Conservation (phyloP, 2,888 invertebrate genomes). For the Romanomermis culicivorax region DNA sequence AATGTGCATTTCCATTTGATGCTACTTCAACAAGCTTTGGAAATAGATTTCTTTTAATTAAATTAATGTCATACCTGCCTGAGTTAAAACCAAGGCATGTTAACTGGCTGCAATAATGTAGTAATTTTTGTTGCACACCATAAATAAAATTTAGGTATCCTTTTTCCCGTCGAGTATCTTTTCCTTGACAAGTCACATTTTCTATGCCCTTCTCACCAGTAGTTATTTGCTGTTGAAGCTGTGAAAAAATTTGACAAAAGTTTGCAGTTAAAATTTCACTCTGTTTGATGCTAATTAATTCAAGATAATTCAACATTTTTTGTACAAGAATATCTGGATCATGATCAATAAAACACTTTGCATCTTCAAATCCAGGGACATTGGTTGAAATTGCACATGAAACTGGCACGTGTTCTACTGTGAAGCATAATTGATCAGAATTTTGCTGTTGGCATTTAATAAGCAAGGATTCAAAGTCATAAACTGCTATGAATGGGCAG, state of each 20-base stretch:
- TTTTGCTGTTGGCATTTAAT: not conserved
- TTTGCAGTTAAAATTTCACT: not conserved
- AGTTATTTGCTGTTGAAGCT: not conserved
- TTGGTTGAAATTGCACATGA: not conserved
- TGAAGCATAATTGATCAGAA: not conserved
- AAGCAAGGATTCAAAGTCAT: slow-evolving; percentile 1
- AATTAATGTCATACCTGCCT: slow-evolving; percentile 1
- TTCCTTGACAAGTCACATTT: not conserved
- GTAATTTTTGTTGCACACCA: not conserved
- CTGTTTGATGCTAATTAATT: not conserved
- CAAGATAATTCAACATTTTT: not conserved
- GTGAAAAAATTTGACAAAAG: not conserved
- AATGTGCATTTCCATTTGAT: not conserved
- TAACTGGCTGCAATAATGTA: not conserved
- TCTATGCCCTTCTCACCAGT: not conserved
- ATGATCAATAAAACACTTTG: slow-evolving; percentile 1
- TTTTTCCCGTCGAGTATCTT: not conserved
- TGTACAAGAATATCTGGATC: not conserved
- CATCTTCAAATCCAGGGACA: slow-evolving; percentile 1
- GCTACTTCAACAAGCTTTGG: not conserved
- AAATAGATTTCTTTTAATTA: slow-evolving; percentile 1
- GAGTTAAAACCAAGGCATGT: slow-evolving; percentile 3
- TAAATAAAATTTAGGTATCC: not conserved
- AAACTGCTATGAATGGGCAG: not conserved
- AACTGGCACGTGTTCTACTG: not conserved